These are phyloP conservation scores for Diaprepes abbreviatus DNA, from an alignment of 2,888 invertebrate species.

Conservation along the genomic window DNA sequence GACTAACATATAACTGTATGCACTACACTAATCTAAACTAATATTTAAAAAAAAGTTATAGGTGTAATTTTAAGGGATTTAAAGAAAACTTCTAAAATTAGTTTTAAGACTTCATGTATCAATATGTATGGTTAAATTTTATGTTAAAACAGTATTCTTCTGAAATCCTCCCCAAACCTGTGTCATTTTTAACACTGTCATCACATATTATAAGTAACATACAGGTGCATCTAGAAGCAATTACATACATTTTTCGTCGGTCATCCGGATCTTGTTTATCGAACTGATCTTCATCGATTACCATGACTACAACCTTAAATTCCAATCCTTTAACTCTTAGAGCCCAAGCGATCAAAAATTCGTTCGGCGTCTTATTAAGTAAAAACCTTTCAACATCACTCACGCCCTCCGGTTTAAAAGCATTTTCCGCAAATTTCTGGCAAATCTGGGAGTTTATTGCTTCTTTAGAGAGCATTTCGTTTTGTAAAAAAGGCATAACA, in stretches of 20 bases:
- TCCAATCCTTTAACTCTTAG: conserved; percentile 64
- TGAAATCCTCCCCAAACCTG: conserved; percentile 56
- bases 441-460: conserved; percentile 61
- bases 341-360: conserved; percentile 63
- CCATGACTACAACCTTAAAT: conserved; percentile 64
- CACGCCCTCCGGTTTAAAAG: conserved; percentile 60
- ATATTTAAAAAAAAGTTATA: too few relatives aligned
- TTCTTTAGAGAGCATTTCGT: conserved; percentile 56
- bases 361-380: conserved; percentile 56
- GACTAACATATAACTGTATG: too few relatives aligned
- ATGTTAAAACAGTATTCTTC: conserved; percentile 59
- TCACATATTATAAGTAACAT: conserved; percentile 61
- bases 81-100: too few relatives aligned
- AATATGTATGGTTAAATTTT: conserved; percentile 9
- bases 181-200: conserved; percentile 54
- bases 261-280: conserved; percentile 62
- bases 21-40: too few relatives aligned
- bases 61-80: too few relatives aligned
- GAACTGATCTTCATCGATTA: conserved; percentile 64
- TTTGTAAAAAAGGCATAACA: conserved; percentile 62
- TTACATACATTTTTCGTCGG: conserved; percentile 63
- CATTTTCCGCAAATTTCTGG: conserved; percentile 61
- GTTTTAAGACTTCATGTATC: background rate
- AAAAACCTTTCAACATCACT: conserved; percentile 62
- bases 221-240: conserved; percentile 64